Conservation (phyloP, 2,113 vertebrate genomes). For the Colinus virginianus region DNA sequence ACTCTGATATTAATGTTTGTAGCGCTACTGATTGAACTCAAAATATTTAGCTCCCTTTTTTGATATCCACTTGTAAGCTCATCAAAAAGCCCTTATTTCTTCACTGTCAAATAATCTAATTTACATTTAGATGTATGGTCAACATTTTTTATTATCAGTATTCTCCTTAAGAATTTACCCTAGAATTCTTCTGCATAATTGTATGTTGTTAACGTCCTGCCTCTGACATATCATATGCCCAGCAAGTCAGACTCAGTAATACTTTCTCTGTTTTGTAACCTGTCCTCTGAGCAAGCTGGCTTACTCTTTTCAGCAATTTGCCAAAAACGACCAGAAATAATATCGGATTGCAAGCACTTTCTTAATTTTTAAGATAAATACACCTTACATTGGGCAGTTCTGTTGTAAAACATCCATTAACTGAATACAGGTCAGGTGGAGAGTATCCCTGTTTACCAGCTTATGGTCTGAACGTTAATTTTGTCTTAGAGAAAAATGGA, state of each 20-base stretch:
- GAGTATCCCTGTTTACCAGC: neutral
- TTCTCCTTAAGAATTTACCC: neutral
- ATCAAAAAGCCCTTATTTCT: constrained; percentile 3
- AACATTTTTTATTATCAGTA: neutral
- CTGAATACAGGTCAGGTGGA: neutral
- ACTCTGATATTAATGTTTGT: neutral
- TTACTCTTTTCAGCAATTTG: neutral
- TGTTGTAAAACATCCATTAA: neutral
- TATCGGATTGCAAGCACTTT: neutral
- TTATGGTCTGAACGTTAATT: neutral
- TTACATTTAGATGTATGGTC: neutral
- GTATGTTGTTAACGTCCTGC: neutral
- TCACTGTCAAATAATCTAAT: neutral
- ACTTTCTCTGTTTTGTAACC: neutral
- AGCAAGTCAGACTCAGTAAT: neutral
- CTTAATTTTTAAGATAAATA: neutral
- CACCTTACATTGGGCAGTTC: neutral
- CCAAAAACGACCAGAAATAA: neutral
- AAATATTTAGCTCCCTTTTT: neutral
- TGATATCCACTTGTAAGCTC: neutral
- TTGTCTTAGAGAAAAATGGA: neutral
- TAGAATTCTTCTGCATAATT: neutral
- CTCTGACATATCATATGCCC: neutral
- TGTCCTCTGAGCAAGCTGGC: neutral
- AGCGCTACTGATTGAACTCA: neutral